phyloP scores from a whole-genome alignment of 2,888 invertebrate genomes.

The Leptothorax acervorum region DNA sequence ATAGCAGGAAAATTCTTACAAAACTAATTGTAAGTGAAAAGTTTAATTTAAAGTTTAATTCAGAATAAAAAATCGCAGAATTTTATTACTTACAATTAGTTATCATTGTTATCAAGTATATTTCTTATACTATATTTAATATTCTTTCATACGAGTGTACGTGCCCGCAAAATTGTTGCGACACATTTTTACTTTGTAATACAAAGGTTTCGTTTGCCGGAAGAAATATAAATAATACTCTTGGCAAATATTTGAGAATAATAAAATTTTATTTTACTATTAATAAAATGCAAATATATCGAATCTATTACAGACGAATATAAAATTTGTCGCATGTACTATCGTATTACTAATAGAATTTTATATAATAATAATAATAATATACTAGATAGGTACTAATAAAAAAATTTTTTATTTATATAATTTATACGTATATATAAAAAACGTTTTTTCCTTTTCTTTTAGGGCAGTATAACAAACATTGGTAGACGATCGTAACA shows the following conservation, averaged over 20 bases:
- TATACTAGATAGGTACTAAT: constrained; percentile 24
- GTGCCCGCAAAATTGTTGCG: neutral
- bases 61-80: neutral
- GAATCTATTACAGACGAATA: constrained; percentile 36
- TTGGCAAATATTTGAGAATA: constrained; percentile 23
- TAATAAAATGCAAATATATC: constrained; percentile 45
- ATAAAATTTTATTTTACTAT: constrained; percentile 44
- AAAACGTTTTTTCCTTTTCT: constrained; percentile 1
- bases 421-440: neutral
- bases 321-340: constrained; percentile 19
- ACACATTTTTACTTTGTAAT: neutral
- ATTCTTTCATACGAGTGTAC: neutral
- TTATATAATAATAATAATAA: neutral
- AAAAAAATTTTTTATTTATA: constrained; percentile 37
- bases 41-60: too few species aligned
- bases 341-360: constrained; percentile 12
- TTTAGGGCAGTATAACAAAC: constrained; percentile 40
- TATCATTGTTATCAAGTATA: neutral
- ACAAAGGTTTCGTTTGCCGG: neutral
- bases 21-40: neutral
- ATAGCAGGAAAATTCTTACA: neutral
- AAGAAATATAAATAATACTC: neutral
- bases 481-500: constrained; percentile 30
- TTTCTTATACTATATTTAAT: neutral
- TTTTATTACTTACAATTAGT: neutral